Evolutionary conservation across 2,888 invertebrate genomes (phyloP).

Genomic region (Drosophila paramelanica): DNA sequence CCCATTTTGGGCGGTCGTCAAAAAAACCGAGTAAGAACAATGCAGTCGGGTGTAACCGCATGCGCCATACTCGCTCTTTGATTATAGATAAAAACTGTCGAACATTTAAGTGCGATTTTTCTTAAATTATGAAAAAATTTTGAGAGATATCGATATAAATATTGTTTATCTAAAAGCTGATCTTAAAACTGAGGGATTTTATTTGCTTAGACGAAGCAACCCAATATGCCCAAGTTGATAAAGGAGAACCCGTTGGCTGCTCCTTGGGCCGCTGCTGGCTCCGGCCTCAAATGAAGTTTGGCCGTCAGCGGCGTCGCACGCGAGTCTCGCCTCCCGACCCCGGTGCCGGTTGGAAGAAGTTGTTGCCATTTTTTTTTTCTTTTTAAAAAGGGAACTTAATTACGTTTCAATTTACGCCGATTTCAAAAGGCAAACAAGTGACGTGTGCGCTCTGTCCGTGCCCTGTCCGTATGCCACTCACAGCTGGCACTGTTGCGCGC

Average conservation of each 20-base stretch:
- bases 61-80: too few relatives aligned
- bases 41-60: too few relatives aligned
- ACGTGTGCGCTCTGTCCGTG: conserved; percentile 28
- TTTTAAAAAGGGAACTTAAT: conserved; percentile 64
- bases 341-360: conserved; percentile 26
- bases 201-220: too few relatives aligned
- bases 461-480: conserved; percentile 52
- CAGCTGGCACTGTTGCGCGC: conserved; percentile 68
- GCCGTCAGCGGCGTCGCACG: conserved; percentile 62
- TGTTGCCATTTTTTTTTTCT: conserved; percentile 2
- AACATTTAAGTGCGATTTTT: too few relatives aligned
- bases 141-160: too few relatives aligned
- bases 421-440: conserved; percentile 21
- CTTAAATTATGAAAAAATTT: too few relatives aligned
- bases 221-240: background rate
- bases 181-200: too few relatives aligned
- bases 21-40: background rate
- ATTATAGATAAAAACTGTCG: too few relatives aligned
- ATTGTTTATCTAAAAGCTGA: too few relatives aligned
- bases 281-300: conserved; percentile 59
- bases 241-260: background rate
- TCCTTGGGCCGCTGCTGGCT: conserved; percentile 5
- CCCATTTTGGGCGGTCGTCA: conserved; percentile 12
- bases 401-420: conserved; percentile 73
- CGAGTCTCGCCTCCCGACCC: conserved; percentile 44